These are phyloP conservation scores for Chrysemys picta DNA, from an alignment of 2,113 vertebrate species.

Conservation along the genomic window DNA sequence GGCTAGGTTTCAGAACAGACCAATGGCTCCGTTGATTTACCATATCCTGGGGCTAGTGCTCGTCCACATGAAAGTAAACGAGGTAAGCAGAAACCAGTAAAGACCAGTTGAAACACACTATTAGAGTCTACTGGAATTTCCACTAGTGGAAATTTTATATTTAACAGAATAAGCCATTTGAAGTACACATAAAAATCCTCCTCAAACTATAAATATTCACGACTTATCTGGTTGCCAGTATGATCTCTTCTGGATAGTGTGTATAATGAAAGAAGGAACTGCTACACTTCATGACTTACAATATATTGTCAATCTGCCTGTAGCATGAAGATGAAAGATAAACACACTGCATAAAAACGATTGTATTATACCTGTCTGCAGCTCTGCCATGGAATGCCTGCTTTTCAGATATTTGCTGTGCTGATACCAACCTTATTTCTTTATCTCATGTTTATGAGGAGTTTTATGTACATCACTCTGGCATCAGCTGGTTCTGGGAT, in stretches of 20 bases:
- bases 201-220: background rate
- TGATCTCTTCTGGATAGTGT: rapidly evolving
- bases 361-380: background rate
- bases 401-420: background rate
- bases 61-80: background rate
- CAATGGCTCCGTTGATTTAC: background rate
- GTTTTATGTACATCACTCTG: background rate
- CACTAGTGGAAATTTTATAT: background rate
- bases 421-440: background rate
- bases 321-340: background rate
- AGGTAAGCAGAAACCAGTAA: background rate
- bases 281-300: background rate
- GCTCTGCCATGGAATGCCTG: background rate
- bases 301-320: background rate
- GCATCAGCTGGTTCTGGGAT: background rate
- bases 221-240: background rate
- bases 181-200: background rate
- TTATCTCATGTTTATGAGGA: background rate
- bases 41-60: rapidly evolving
- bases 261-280: rapidly evolving
- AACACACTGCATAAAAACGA: background rate
- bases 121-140: background rate
- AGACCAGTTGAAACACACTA: background rate
- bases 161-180: background rate
- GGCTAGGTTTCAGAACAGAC: background rate